A percentile compares a stretch with the other conserved stretches of the same genome.
These are phyloP conservation scores for Coronaproctus castanopsis DNA, from an alignment of 2,888 invertebrate genomes.

Conservation along the genomic window DNA sequence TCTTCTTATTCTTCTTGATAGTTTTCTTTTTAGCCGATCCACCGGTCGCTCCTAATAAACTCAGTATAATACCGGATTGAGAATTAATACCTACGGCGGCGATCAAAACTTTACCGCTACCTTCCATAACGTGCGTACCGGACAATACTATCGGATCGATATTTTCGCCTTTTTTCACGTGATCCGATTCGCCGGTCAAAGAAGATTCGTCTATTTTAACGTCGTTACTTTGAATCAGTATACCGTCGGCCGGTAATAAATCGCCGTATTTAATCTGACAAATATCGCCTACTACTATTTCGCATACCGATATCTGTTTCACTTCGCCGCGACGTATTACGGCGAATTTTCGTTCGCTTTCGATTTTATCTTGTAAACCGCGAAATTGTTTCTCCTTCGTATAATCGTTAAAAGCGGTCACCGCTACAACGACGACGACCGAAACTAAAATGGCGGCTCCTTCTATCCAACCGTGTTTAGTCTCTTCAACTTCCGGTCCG, in stretches of 20 bases:
- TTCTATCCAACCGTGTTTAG: slow-evolving; percentile 42
- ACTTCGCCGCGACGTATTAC: slow-evolving; percentile 36
- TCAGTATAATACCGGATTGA: slow-evolving; percentile 45
- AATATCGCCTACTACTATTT: slow-evolving; percentile 42
- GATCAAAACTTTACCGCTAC: slow-evolving; percentile 41
- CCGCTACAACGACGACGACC: slow-evolving; percentile 40
- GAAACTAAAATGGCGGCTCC: slow-evolving; percentile 42
- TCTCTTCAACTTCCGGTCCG: slow-evolving; percentile 27
- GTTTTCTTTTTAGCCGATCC: slow-evolving; percentile 18
- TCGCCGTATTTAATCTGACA: slow-evolving; percentile 36
- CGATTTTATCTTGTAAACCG: slow-evolving; percentile 38
- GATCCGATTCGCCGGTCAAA: slow-evolving; percentile 46
- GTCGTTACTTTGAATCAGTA: slow-evolving; percentile 42
- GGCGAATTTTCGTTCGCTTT: slow-evolving; percentile 39
- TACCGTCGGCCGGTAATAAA: slow-evolving; percentile 41
- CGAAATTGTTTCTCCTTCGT: slow-evolving; percentile 44
- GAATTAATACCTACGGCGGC: slow-evolving; percentile 44
- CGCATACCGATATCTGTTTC: slow-evolving; percentile 34
- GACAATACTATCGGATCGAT: slow-evolving; percentile 33
- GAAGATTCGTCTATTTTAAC: slow-evolving; percentile 44
- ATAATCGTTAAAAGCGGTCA: slow-evolving; percentile 46
- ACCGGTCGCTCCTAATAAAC: slow-evolving; percentile 36
- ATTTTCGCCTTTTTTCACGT: slow-evolving; percentile 38
- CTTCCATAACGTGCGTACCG: slow-evolving; percentile 49
- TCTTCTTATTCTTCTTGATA: slow-evolving; percentile 7